phyloP scores from a whole-genome alignment of 2,113 vertebrate genomes.

The Amblyopsis rosae region DNA sequence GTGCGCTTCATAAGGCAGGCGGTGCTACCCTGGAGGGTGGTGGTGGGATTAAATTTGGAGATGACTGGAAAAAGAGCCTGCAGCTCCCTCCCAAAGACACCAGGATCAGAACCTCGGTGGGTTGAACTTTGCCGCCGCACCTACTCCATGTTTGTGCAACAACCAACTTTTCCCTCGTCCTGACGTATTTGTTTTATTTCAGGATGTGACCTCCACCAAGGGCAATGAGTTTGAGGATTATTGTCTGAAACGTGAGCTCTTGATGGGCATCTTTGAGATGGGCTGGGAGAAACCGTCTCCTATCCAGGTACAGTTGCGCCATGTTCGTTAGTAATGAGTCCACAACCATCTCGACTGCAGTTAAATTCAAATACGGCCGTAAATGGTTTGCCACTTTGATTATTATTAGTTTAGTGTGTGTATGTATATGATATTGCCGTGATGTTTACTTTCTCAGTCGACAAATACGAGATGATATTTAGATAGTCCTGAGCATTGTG shows the following conservation, averaged over 20 bases:
- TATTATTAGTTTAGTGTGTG: too few relatives aligned
- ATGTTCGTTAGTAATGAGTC: too few relatives aligned
- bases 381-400: too few relatives aligned
- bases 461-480: neutral
- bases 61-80: slow-evolving; percentile 75
- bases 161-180: rapidly evolving
- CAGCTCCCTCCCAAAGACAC: slow-evolving; percentile 73
- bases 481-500: neutral
- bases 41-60: slow-evolving; percentile 76
- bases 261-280: slow-evolving; percentile 85
- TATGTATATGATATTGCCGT: too few relatives aligned
- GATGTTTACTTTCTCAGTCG: too few relatives aligned
- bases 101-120: slow-evolving; percentile 70
- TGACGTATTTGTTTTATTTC: neutral
- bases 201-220: slow-evolving; percentile 82
- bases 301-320: slow-evolving; percentile 68
- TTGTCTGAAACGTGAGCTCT: slow-evolving; percentile 80
- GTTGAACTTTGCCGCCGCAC: neutral
- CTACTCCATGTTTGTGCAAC: neutral
- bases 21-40: slow-evolving; percentile 62
- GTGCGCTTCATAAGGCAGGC: slow-evolving; percentile 52
- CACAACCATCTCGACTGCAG: too few relatives aligned
- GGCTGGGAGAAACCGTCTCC: slow-evolving; percentile 83
- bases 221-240: slow-evolving; percentile 84
- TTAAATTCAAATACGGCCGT: too few relatives aligned